Percentiles rank a stretch among this genome's conserved stretches.
Conservation (phyloP, 2,113 vertebrate genomes). For the Ancistrus triradiatus region DNA sequence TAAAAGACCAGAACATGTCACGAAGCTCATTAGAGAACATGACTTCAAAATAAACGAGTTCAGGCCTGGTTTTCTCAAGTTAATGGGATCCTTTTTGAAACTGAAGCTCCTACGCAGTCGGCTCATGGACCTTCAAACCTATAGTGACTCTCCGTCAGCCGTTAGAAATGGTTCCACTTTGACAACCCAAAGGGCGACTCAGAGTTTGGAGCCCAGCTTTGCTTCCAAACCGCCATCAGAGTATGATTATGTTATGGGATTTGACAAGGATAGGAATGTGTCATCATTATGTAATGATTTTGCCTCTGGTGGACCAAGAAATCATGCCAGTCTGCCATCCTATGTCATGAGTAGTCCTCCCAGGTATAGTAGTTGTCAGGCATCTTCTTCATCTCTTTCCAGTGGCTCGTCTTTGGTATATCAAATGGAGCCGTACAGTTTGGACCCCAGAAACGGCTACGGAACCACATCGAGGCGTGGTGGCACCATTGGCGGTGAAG, state of each 20-base stretch:
- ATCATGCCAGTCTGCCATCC: neutral
- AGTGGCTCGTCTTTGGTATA: no score
- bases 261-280: neutral
- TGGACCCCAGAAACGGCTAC: no score
- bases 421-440: no score
- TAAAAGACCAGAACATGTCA: neutral
- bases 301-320: neutral
- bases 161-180: neutral
- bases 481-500: neutral
- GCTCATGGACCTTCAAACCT: conserved; percentile 32
- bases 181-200: neutral
- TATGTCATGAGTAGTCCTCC: no score
- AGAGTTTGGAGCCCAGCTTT: conserved; percentile 9
- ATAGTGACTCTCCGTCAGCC: neutral
- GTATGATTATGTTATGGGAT: neutral
- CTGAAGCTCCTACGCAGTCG: conserved; percentile 42
- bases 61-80: neutral
- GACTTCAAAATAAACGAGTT: conserved; percentile 27
- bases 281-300: neutral
- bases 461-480: no score
- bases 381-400: no score
- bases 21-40: conserved; percentile 27
- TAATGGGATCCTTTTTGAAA: conserved; percentile 55
- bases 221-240: conserved; percentile 11
- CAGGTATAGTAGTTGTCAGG: no score